Evolutionary conservation across 1,140 invertebrate species (phyloP).

Genomic region (Drosophila micromelanica): DNA sequence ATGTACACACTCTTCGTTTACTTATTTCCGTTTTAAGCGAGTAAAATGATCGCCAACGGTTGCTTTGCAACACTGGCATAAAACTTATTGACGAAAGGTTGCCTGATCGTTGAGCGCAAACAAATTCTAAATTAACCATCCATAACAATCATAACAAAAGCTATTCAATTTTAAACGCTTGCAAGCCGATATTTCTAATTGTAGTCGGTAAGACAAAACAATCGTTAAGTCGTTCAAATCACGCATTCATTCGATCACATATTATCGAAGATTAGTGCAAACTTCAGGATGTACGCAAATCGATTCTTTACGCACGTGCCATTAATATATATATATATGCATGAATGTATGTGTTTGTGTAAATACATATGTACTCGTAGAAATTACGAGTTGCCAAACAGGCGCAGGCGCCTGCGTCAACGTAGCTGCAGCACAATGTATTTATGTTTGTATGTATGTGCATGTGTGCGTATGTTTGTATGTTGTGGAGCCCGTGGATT

Average conservation of each 20-base stretch:
- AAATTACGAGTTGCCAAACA: conserved; percentile 22
- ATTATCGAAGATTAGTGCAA: conserved; percentile 4
- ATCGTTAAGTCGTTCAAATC: conserved; percentile 10
- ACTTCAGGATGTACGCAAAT: conserved; percentile 2
- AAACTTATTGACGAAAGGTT: not conserved
- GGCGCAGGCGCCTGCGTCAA: conserved; percentile 54
- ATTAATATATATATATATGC: conserved; percentile 9
- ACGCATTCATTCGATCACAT: conserved; percentile 1
- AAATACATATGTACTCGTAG: conserved; percentile 3
- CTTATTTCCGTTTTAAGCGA: too few species aligned
- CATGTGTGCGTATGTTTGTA: not conserved
- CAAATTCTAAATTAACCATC: not conserved
- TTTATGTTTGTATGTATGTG: not conserved
- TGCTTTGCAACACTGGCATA: not conserved
- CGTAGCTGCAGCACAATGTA: conserved; percentile 27
- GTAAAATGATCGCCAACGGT: too few species aligned
- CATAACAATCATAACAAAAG: too few species aligned
- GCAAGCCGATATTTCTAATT: not conserved
- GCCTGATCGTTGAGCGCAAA: not conserved
- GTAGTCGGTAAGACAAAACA: too few species aligned
- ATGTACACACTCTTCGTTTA: too few species aligned
- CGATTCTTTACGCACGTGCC: conserved; percentile 39
- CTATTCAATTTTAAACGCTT: not conserved
- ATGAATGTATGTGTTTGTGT: conserved; percentile 21
- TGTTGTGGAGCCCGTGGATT: conserved; percentile 25